Conservation (phyloP, 2,113 vertebrate species). For the Willisornis vidua region DNA sequence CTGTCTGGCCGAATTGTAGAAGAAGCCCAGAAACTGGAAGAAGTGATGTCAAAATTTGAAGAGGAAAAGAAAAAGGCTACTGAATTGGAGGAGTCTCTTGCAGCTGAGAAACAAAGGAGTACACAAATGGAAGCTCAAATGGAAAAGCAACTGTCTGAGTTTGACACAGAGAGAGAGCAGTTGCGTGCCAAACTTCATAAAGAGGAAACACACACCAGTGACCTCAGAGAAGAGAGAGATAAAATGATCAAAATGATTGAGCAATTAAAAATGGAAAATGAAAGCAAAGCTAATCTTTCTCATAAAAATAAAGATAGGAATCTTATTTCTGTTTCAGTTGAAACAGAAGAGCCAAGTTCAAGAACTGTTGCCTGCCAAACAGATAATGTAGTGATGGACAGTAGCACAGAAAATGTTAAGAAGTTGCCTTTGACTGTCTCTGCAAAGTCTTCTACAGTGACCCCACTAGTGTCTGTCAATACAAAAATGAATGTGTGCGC, state of each 20-base stretch:
- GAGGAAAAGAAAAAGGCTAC: constrained; percentile 83
- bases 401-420: constrained; percentile 78
- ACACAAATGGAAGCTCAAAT: constrained; percentile 89
- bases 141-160: constrained; percentile 96
- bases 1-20: constrained; percentile 89
- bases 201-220: constrained; percentile 83
- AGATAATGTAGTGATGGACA: constrained; percentile 74
- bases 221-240: constrained; percentile 87
- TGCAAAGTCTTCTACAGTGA: constrained; percentile 82
- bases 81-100: constrained; percentile 86
- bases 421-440: constrained; percentile 86
- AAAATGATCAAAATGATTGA: constrained; percentile 90
- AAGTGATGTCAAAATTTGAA: constrained; percentile 85
- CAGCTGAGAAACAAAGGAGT: constrained; percentile 81
- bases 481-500: constrained; percentile 76
- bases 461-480: constrained; percentile 78
- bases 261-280: constrained; percentile 85
- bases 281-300: constrained; percentile 73
- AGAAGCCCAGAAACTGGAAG: constrained; percentile 90
- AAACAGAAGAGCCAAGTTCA: constrained; percentile 80
- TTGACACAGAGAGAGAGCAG: constrained; percentile 94
- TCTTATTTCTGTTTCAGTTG: constrained; percentile 81
- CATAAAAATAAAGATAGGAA: constrained; percentile 69
- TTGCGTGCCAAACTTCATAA: constrained; percentile 90
- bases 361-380: constrained; percentile 88